Evolutionary conservation across 2,888 invertebrate species (phyloP), one percentile per base, ranked within the genome.

Genomic region (Rhogogaster chlorosoma): DNA sequence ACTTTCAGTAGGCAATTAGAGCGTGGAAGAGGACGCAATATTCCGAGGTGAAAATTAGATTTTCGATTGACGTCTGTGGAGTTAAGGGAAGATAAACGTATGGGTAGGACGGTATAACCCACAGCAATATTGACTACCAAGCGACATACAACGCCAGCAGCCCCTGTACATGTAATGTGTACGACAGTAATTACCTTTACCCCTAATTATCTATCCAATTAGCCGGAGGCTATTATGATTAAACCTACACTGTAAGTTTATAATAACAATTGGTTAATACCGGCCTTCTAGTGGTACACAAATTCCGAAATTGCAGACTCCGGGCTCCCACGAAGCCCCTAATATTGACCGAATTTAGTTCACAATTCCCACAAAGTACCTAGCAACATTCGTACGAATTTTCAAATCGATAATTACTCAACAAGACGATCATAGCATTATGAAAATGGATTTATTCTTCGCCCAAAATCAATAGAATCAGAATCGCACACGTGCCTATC

Each of bases 171-270:
- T 88, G 84, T 73, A 84, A 26, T 91, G 90, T 91, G 91, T 91
- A 91, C 91, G 90, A 89, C 87, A 88, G 91, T 93, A 93, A 93
- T 93, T 93, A 93, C 93, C 92, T 92, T 93, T 90, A 93, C 93
- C 93, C 93, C 93, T 93, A 93, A 93, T 93, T 93, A 93, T 93
- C 92, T 92, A 93, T 93, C 92, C 92, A 93, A 93, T 93, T 93
- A 93, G 92, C 93, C 93, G 88, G 87, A 87, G 93, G 93, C 92
- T 93, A 92, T 93, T 93, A 92, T 92, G 93, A 93, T 93, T 93
- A 93, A 93, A 92, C 91, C 91, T 91, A 92, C 91, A 91, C 92
- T 91, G 90, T 91, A 93, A 93, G 93, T 93, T 93, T 93, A 93
- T 93, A 93, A 93, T 93, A 93, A 93, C 93, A 93, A 93, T 93